Percentiles rank a stretch among this genome's conserved stretches.
These are phyloP conservation scores for Drosophila mulleri DNA, from an alignment of 2,888 invertebrate genomes.

Conservation along the genomic window DNA sequence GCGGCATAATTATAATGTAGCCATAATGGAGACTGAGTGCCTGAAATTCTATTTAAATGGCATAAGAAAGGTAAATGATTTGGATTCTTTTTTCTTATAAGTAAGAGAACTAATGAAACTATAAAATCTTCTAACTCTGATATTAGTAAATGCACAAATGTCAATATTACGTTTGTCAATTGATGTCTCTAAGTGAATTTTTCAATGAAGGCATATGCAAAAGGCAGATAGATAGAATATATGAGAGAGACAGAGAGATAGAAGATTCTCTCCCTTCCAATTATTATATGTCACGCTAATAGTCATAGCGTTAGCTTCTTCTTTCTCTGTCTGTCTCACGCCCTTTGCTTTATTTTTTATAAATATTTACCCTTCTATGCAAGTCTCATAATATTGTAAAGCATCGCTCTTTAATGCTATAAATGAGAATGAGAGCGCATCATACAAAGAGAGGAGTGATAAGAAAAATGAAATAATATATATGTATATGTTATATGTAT, in stretches of 20 bases:
- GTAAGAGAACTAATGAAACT: neutral
- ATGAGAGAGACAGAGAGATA: too few species aligned
- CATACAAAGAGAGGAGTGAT: neutral
- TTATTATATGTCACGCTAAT: neutral
- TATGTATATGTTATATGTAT: too few species aligned
- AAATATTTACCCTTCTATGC: neutral
- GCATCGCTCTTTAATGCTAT: neutral
- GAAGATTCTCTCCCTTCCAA: neutral
- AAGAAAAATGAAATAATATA: too few species aligned
- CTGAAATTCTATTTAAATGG: neutral
- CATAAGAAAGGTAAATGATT: neutral
- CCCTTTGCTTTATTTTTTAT: too few species aligned
- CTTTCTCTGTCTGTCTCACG: too few species aligned
- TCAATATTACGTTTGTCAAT: neutral
- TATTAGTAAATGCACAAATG: neutral
- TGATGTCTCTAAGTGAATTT: neutral
- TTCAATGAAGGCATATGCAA: neutral
- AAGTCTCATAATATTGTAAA: neutral
- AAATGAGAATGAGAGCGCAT: neutral
- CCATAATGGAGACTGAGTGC: neutral
- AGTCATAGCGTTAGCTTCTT: neutral
- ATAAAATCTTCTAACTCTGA: neutral
- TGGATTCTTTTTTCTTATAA: neutral
- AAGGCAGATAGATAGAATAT: neutral
- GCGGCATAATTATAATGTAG: constrained; percentile 17